These are phyloP conservation scores for Eledone cirrhosa DNA, from an alignment of 2,888 invertebrate species.

Conservation along the genomic window DNA sequence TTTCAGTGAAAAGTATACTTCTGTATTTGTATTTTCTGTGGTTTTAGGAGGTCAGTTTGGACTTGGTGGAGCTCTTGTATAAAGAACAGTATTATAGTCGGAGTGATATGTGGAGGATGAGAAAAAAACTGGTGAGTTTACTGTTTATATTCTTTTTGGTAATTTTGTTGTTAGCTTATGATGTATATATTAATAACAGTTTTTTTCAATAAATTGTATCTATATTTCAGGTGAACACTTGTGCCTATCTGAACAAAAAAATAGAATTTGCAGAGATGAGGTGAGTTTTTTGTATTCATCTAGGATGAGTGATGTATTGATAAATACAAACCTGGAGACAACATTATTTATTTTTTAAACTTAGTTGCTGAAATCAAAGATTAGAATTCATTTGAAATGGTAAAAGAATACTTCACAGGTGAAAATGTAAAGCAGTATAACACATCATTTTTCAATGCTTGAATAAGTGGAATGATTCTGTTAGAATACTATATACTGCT, in stretches of 20 bases:
- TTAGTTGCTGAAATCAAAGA: no score
- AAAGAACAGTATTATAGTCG: slow-evolving; percentile 98
- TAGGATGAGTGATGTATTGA: no score
- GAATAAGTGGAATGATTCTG: no score
- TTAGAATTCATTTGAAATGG: no score
- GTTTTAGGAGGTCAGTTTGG: slow-evolving; percentile 79
- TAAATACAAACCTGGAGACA: no score
- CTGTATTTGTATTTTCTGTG: not conserved
- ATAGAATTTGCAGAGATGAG: slow-evolving; percentile 82
- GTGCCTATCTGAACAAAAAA: slow-evolving; percentile 93
- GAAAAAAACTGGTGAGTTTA: slow-evolving; percentile 82
- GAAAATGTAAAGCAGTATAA: no score
- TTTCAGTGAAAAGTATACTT: no score
- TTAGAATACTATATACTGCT: no score
- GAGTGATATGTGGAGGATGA: slow-evolving; percentile 96
- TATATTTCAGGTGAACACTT: slow-evolving; percentile 79
- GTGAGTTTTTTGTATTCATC: slow-evolving; percentile 43
- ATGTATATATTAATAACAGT: not conserved
- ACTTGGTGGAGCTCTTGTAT: slow-evolving; percentile 95
- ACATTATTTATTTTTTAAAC: no score
- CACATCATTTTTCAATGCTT: no score
- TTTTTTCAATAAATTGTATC: not conserved
- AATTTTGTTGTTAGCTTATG: not conserved
- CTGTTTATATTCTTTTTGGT: not conserved
- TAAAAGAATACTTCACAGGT: no score